A percentile compares a stretch with the other conserved stretches of the same genome.
Evolutionary conservation across 2,888 invertebrate genomes (phyloP).

Genomic region (Tuberolachnus salignus): DNA sequence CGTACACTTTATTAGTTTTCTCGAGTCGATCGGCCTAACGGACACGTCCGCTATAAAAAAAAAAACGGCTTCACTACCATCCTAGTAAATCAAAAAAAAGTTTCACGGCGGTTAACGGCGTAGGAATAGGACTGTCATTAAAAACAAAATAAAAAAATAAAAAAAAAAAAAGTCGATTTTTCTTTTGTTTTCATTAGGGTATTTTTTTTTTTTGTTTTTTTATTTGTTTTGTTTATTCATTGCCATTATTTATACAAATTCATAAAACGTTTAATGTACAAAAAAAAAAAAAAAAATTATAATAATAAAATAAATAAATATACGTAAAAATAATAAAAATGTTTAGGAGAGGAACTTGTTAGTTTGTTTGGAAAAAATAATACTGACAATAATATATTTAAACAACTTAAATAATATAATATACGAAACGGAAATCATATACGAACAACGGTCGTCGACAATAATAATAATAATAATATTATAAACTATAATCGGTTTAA

Average conservation of each 20-base stretch:
- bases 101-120: neutral
- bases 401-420: conserved; percentile 1
- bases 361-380: conserved; percentile 52
- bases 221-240: conserved; percentile 10
- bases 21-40: no score
- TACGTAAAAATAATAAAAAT: conserved; percentile 32
- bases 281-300: conserved; percentile 18
- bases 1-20: no score
- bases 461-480: neutral
- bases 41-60: no score
- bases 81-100: no score
- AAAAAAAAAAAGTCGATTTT: neutral
- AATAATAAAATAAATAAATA: conserved; percentile 20
- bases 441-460: neutral
- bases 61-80: no score
- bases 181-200: conserved; percentile 23
- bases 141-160: neutral
- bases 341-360: conserved; percentile 54
- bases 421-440: conserved; percentile 31
- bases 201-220: conserved; percentile 20
- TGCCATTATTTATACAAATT: conserved; percentile 39
- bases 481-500: conserved; percentile 27
- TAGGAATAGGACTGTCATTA: neutral
- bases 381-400: conserved; percentile 42
- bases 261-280: conserved; percentile 42